Base-by-base conservation (phyloP, 2,888 invertebrate species). In the Unio delphinus region DNA sequence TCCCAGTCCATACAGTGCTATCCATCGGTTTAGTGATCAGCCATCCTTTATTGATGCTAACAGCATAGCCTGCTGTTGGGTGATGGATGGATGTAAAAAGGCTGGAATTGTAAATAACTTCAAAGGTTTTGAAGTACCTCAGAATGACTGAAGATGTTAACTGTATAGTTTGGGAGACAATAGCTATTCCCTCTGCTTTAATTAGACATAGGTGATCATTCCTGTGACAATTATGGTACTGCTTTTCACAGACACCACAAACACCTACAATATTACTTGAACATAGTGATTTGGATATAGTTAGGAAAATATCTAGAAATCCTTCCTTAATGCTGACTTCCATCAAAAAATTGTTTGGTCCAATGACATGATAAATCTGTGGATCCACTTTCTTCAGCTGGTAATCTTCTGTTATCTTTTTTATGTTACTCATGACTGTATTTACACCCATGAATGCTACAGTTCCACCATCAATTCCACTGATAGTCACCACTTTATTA, bases 281-380 rank as follows among this genome's bases (percentile, higher is more conserved):
- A 45, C 45, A 45, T 45, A 45, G 15, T 45, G 45, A 45, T 15
- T 45, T 45, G 45, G 45, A 45, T 45, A 45, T 15, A 45, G 45
- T 45, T 45, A 45, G 11, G 45, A 45, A 45, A 45, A 79, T 56
- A 67, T 73, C 73, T n/a, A 79, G 54, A 28, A 69, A 76, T 23
- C 64, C 72, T 8, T 77, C 70, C 56, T 74, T 64, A 5, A 74
- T 64, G 45, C 68, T 69, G 8, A 79, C 34, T 28, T 58, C 62
- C 15, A 78, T 23, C 15, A 30, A 17, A 57, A 74, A 64, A 45
- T 67, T 66, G 6, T 56, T 61, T 0, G 66, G 55, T 56, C 74
- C 67, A 23, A 58, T 55, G 4, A 79, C 65, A 30, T 68, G 65
- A 20, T 69, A 69, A 6, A 65, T 69, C 34, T 65, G 17, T 4